These are phyloP conservation scores for Julus scandinavius DNA, from an alignment of 2,888 invertebrate species.

Conservation along the genomic window DNA sequence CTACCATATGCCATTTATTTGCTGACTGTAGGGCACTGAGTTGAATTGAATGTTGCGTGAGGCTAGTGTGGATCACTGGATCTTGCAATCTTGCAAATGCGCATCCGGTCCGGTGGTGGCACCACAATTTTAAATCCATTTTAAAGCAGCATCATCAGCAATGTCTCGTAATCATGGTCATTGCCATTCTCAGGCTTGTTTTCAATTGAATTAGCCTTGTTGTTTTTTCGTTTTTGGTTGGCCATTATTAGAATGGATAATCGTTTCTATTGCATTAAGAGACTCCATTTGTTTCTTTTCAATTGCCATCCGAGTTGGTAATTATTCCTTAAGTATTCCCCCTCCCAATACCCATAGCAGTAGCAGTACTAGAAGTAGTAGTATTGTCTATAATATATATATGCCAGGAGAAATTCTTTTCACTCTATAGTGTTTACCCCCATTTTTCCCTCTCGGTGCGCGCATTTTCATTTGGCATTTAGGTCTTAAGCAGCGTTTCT, in stretches of 20 bases:
- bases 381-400: neutral
- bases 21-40: no score
- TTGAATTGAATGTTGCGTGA: no score
- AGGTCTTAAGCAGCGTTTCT: neutral
- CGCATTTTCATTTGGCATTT: neutral
- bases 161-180: neutral
- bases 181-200: neutral
- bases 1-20: no score
- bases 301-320: slow-evolving; percentile 33
- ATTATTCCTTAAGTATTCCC: slow-evolving; percentile 33
- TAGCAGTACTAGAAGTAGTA: neutral
- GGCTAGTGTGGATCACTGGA: no score
- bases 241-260: slow-evolving; percentile 33
- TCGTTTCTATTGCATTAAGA: slow-evolving; percentile 33
- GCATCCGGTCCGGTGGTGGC: no score
- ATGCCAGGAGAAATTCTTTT: neutral
- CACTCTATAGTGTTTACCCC: neutral
- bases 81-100: no score
- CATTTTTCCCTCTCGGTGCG: neutral
- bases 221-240: slow-evolving; percentile 27
- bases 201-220: neutral
- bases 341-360: neutral
- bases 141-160: no score
- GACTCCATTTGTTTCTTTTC: slow-evolving; percentile 33
- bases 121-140: no score